Base-by-base conservation (phyloP, 2,113 vertebrate genomes). In the Entosphenus tridentatus region DNA sequence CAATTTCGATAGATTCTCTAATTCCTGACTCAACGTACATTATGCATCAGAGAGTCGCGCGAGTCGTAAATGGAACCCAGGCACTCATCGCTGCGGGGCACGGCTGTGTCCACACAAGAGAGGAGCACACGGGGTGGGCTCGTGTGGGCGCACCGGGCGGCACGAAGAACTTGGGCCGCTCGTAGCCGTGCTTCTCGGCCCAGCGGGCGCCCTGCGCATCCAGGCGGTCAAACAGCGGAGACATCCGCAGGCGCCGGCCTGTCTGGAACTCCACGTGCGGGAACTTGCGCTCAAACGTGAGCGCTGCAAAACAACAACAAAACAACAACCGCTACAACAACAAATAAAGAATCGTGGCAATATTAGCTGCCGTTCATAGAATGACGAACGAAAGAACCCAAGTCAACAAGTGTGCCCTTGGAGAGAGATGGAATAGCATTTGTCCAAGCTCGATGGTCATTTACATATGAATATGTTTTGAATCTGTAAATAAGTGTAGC, bases 231-330 rank as follows among this genome's bases (percentile, higher is more conserved):
- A 96, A 95, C 54, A 98, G 75, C 0, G 93, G 93, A 2, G 91
- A 96, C 1, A 92, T 98, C 4, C 93, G 82, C 69, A 98, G 79
- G 80, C 96, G 93, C 57, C 93, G 79, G 3, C 93, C 93, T 0
- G 93, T 98, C 82, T 93, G 93, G 76, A 97, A 98, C 76, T 98
- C 93, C 93, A 92, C 96, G 2, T 92, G 89, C 10, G 92, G 93
- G 73, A 96, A 92, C 59, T 96, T 96, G 70, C 96, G 81, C 57
- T 95, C 89, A 9, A 81, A 97, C 14, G 95, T 79, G 69, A 97
- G 79, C 12, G 92, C 92, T 97, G 73, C n/a, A 75, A 71, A 0
- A 62, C 54, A 72, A 65, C 11, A 71, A 55, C 8, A 65, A 3
- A 10, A 16, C 59, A 65, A 65, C 59, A 65, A 16, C 8, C n/a